A percentile compares a stretch with the other conserved stretches of the same genome.
phyloP scores from a whole-genome alignment of 2,888 invertebrate species.

The Drosophila greeni region DNA sequence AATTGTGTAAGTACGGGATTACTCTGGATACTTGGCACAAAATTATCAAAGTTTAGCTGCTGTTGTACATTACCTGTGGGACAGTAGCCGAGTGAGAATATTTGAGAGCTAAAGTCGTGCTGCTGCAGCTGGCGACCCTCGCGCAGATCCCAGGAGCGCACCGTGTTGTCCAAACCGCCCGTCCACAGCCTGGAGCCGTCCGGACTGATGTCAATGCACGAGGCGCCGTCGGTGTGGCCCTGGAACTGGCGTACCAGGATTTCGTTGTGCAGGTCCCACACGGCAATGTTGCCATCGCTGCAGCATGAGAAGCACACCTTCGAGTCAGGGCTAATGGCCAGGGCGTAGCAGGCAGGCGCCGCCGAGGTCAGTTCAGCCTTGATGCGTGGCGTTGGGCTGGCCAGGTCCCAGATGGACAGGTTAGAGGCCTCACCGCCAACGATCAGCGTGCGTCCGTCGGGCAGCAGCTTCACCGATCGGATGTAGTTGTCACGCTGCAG shows the following conservation, averaged over 20 bases:
- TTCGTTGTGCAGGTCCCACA: slow-evolving; percentile 96
- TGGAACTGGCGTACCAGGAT: slow-evolving; percentile 94
- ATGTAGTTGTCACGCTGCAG: slow-evolving; percentile 98
- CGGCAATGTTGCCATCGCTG: slow-evolving; percentile 98
- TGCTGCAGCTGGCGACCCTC: slow-evolving; percentile 96
- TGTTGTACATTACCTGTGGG: slow-evolving; percentile 84
- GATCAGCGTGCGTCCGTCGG: slow-evolving; percentile 95
- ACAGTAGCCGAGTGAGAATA: slow-evolving; percentile 92
- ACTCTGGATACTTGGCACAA: not conserved
- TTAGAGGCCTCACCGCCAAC: slow-evolving; percentile 98
- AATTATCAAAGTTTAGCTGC: not conserved
- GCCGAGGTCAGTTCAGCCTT: slow-evolving; percentile 93
- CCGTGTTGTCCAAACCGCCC: slow-evolving; percentile 97
- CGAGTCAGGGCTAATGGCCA: slow-evolving; percentile 97
- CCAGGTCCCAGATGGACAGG: slow-evolving; percentile 97
- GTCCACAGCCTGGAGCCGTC: slow-evolving; percentile 95
- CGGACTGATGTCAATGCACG: slow-evolving; percentile 97
- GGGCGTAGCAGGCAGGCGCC: slow-evolving; percentile 98
- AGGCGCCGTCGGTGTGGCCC: slow-evolving; percentile 98
- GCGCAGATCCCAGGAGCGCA: slow-evolving; percentile 96
- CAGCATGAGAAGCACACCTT: slow-evolving; percentile 99
- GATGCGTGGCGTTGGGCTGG: slow-evolving; percentile 93
- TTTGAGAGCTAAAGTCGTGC: slow-evolving; percentile 95
- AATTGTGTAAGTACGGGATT: not conserved
- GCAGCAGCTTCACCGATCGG: slow-evolving; percentile 94